Base-by-base conservation (phyloP, 92 coral and sea anemone genomes). In the Actinostola sp. region DNA sequence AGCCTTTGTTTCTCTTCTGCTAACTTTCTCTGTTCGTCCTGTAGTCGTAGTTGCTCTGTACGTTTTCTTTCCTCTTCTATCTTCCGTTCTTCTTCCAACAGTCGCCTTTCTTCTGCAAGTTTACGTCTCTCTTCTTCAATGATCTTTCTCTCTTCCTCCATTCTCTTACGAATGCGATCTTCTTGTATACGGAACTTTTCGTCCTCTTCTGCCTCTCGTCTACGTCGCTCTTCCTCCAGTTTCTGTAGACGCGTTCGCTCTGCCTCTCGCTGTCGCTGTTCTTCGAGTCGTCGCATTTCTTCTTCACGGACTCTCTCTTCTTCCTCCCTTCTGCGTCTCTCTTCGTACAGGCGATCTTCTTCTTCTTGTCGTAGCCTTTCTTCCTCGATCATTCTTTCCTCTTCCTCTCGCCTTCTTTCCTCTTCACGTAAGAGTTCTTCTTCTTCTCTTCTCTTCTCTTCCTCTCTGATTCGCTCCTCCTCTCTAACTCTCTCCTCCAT, bases 101-200 rank as follows among this genome's bases (percentile, higher is more conserved):
- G 53, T 61, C 89, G 86, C 32, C 84, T 80, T 53, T 91, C 90
- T 61, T 92, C 97, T 41, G 76, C 87, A 55, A 87, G 97, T 19
- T 82, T 68, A 56, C 82, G 77, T 33, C 88, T 79, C 60, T 90
- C 98, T 49, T 86, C 78, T 26, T 77, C 67, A 38, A 75, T 55
- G 51, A 80, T 49, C 23, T 66, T 33, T 36, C 81, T 63, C 45
- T 77, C 67, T 27, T 75, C 81, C 26, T 75, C 81, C 81, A 75
- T 75, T 14, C 72, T 32, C 42, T 43, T 60, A 17, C 81, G 81
- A 45, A 64, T 74, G 26, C 75, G 75, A n/a, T 75, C 81, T 28
- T 75, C 81, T 48, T 75, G 75, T 27, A 31, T 43, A 12, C 89
- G 70, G 33, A 75, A 52, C 45, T 64, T 80, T 51, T 84, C 84